Base-by-base conservation (phyloP, 2,888 invertebrate species). In the Seira musarum region DNA sequence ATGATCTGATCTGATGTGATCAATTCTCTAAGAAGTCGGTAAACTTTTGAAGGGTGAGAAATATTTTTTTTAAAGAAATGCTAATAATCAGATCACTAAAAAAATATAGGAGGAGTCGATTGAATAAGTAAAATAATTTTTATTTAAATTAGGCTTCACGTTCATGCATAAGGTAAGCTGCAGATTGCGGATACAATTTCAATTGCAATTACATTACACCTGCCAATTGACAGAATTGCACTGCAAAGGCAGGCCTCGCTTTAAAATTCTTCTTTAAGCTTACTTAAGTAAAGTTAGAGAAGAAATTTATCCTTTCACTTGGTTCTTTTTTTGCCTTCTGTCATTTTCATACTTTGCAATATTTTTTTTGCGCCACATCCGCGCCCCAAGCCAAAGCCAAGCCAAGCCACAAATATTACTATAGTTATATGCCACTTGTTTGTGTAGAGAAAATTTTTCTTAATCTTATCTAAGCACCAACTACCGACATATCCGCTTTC, bases 101-200 rank as follows among this genome's bases (percentile, higher is more conserved):
- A 30, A 30, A 30, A 30, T 30, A 30, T n/a, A 49, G 17, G 49
- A 49, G 49, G 49, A 49, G 49, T 13, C 2, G 17, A 49, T 13
- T 49, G 30, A 30, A 30, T 30, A n/a, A 49, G 49, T 15, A 49
- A 40, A 49, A 49, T 49, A 49, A n/a, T n/a, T n/a, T 40, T 40
- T 49, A 49, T 49, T 49, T 49, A 49, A 49, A 49, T 49, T 49
- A 3, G 15, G 49, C 49, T n/a, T 49, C 30, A 8, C 8, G 30
- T 49, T 49, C 3, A 49, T 5, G 30, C 30, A 5, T 30, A 30
- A 30, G 30, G 3, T 30, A 49, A 49, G 49, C 15, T n/a, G n/a
- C n/a, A n/a, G n/a, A n/a, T 49, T 49, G 49, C 49, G 49, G 49
- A 49, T 49, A 13, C 49, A 49, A 49, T 49, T n/a, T n/a, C n/a